Percentiles rank a stretch among this genome's conserved stretches.
phyloP scores from a whole-genome alignment of 2,888 invertebrate species.

The Spatulosminthurus flaviceps region DNA sequence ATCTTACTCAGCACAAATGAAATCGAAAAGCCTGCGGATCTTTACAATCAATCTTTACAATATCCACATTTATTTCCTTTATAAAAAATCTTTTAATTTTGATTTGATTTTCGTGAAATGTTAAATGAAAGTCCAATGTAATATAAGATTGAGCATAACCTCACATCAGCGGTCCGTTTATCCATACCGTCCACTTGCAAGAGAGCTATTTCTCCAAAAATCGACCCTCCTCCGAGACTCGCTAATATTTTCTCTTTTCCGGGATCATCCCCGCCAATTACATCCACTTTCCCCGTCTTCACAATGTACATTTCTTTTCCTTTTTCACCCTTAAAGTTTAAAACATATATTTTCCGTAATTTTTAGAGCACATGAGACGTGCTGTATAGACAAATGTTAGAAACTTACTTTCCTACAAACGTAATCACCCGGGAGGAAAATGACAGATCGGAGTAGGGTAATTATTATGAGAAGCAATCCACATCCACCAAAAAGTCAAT shows the following conservation, averaged over 20 bases:
- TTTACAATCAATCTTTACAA: constrained; percentile 65
- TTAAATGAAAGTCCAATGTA: neutral
- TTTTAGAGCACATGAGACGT: too few species aligned
- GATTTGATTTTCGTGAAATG: too few species aligned
- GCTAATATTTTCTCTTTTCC: constrained; percentile 82
- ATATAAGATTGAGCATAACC: constrained; percentile 68
- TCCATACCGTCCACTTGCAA: constrained; percentile 84
- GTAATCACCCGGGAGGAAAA: constrained; percentile 87
- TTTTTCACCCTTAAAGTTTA: constrained; percentile 92
- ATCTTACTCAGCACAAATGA: constrained; percentile 89
- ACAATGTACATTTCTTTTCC: constrained; percentile 97
- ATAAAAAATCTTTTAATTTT: too few species aligned
- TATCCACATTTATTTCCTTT: too few species aligned
- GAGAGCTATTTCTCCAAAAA: constrained; percentile 94
- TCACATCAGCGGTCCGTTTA: constrained; percentile 89
- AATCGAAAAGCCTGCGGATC: constrained; percentile 91
- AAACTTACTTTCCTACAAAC: constrained; percentile 87
- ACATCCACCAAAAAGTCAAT: too few species aligned
- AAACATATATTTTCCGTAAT: too few species aligned
- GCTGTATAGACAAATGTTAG: too few species aligned
- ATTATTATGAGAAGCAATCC: too few species aligned
- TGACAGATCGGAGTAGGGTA: constrained; percentile 86
- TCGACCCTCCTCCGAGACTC: constrained; percentile 87
- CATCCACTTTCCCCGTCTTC: constrained; percentile 84
- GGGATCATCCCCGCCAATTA: constrained; percentile 78